Evolutionary conservation across 64 coral and sea anemone genomes (phyloP), one percentile per base, ranked within the genome.

Genomic region (Actinia tenebrosa): DNA sequence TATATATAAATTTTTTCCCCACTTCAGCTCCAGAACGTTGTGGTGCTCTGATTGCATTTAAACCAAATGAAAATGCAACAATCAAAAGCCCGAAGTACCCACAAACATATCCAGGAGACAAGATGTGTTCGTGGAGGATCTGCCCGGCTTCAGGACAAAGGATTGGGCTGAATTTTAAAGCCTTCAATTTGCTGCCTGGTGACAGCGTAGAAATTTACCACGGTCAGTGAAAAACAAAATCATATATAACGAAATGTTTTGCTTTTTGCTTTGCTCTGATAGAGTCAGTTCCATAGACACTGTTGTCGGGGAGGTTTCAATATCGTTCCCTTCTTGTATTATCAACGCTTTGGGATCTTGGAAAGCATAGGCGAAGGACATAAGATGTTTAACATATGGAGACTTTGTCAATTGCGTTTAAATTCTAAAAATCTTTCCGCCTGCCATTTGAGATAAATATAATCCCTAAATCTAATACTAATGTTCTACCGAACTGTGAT

Each of bases 61-160:
- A 85, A 55, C 56, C 53, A 11, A 60, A 86, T 20, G 42, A 66
- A 56, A 77, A 89, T 54, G 16, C 78, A 16, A 84, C 27, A 16
- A 52, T 96, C 18, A 64, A 89, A 83, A 96, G 94, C 79, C 84
- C 88, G 54, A 75, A 90, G 17, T 96, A 85, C 47, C 94, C 94
- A 19, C 79, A 79, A 53, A 78, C 64, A 14, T 96, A 85, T 69
- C 68, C 78, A 11, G 87, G 60, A 58, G 94, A 89, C 20, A 96
- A 96, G 80, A 93, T 89, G 66, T 96, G 94, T 75, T 84, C 91
- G n/a, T 96, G 94, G 94, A 86, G 94, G 44, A 87, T 96, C 20
- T 96, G 94, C 47, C 94, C 94, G 19, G 82, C 94, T 3, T 45
- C 20, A 22, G 91, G 94, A 60, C 89, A 90, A 71, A 86, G 83